A percentile compares a stretch with the other conserved stretches of the same genome.
Evolutionary conservation across 2,888 invertebrate species (phyloP).

Genomic region (Hofmannophila pseudospretella): DNA sequence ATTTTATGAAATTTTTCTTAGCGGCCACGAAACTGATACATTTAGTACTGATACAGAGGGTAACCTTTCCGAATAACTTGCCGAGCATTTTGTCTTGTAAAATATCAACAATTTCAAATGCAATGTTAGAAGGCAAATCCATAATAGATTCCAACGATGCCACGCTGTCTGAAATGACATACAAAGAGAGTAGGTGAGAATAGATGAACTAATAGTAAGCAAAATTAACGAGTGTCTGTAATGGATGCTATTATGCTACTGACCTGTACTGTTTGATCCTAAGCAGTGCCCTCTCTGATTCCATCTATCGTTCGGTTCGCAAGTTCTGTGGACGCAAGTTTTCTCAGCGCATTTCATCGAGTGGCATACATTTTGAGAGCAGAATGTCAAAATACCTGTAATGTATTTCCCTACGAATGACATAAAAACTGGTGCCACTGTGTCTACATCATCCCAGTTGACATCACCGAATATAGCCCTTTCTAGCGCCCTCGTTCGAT

Average conservation of each 20-base stretch:
- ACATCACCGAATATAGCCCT: constrained; percentile 61
- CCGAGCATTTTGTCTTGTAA: constrained; percentile 60
- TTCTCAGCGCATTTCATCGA: constrained; percentile 64
- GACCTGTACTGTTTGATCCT: constrained; percentile 54
- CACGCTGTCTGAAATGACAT: constrained; percentile 50
- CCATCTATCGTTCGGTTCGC: constrained; percentile 45
- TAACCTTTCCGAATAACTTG: constrained; percentile 60
- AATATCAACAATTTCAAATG: constrained; percentile 61
- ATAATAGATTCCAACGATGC: constrained; percentile 60
- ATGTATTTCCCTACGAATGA: constrained; percentile 67
- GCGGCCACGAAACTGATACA: constrained; percentile 52
- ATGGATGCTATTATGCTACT: no score
- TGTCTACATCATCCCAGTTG: constrained; percentile 60
- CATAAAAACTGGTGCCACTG: constrained; percentile 57
- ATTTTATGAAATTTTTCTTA: constrained; percentile 54
- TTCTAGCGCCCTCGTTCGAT: constrained; percentile 49
- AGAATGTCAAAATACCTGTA: constrained; percentile 59
- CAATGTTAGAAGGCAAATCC: constrained; percentile 63
- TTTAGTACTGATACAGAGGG: constrained; percentile 57
- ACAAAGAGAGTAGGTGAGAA: constrained; percentile 8
- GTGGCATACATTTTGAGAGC: constrained; percentile 55
- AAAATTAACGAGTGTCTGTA: no score
- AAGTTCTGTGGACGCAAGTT: constrained; percentile 53
- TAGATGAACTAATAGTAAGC: no score
- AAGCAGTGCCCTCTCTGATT: constrained; percentile 61